Percentiles rank a stretch among this genome's conserved stretches.
phyloP scores from a whole-genome alignment of 2,888 invertebrate species.

The Azorinus chamasolen region DNA sequence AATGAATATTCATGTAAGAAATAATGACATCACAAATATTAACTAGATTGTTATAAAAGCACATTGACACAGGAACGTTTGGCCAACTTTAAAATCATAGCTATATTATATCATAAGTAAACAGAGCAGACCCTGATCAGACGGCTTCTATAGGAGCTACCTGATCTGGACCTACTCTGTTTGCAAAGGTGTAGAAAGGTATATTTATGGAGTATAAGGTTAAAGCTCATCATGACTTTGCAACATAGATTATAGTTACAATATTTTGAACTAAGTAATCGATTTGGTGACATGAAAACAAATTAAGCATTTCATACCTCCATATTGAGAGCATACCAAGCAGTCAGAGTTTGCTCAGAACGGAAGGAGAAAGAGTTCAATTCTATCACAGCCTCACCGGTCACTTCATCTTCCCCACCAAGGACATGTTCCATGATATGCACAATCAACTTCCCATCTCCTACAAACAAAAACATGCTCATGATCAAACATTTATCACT shows the following conservation, averaged over 20 bases:
- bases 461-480: slow-evolving; percentile 8
- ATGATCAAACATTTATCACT: background rate
- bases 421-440: slow-evolving; percentile 82
- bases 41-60: no score
- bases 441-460: slow-evolving; percentile 70
- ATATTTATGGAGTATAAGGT: background rate
- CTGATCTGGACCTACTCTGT: no score
- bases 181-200: no score
- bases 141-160: no score
- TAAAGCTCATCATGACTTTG: background rate
- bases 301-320: slow-evolving; percentile 69
- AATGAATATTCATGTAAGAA: no score
- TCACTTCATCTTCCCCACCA: slow-evolving; percentile 79
- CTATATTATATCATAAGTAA: no score
- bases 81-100: no score
- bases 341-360: slow-evolving; percentile 74
- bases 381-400: slow-evolving; percentile 80
- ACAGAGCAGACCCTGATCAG: no score
- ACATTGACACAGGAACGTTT: no score
- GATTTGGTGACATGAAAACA: background rate
- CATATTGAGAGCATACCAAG: slow-evolving; percentile 80
- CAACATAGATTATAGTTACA: no score
- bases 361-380: slow-evolving; percentile 75
- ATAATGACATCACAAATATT: no score
- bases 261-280: no score